Percentiles rank a stretch among this genome's conserved stretches.
Conservation (phyloP, 1,140 invertebrate species). For the Drosophila carrolli region DNA sequence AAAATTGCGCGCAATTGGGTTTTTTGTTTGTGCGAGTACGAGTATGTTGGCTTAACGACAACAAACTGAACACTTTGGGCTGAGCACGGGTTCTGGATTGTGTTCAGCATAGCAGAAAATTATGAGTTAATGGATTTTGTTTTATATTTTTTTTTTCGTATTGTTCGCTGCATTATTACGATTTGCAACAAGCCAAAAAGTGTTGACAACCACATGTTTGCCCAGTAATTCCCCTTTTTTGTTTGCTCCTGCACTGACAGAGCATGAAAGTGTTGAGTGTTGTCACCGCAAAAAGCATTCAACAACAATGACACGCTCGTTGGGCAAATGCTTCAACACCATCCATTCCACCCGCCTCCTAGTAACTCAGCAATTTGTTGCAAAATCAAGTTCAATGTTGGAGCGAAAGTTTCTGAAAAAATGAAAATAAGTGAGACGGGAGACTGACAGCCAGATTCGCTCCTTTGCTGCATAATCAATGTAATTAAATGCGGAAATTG, state of each 20-base stretch:
- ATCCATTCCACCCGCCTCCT: neutral
- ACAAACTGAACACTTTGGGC: slow-evolving; percentile 73
- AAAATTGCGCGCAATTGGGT: slow-evolving; percentile 80
- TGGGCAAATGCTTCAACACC: slow-evolving; percentile 37
- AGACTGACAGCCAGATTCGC: slow-evolving; percentile 9
- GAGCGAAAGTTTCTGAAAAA: slow-evolving; percentile 9
- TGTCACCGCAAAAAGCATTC: slow-evolving; percentile 43
- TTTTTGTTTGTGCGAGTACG: slow-evolving; percentile 36
- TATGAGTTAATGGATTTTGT: slow-evolving; percentile 83
- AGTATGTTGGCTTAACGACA: slow-evolving; percentile 61
- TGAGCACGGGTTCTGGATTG: slow-evolving; percentile 45
- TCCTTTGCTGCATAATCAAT: slow-evolving; percentile 61
- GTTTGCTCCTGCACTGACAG: slow-evolving; percentile 53
- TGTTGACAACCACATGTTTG: slow-evolving; percentile 62
- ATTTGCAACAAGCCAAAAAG: slow-evolving; percentile 60
- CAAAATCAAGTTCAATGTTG: slow-evolving; percentile 67
- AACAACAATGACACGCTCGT: slow-evolving; percentile 47
- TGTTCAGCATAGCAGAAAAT: slow-evolving; percentile 79
- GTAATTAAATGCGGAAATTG: slow-evolving; percentile 77
- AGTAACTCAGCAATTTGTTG: slow-evolving; percentile 34
- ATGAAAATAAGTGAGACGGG: slow-evolving; percentile 5
- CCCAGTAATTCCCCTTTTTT: slow-evolving; percentile 4
- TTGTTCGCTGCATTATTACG: slow-evolving; percentile 47
- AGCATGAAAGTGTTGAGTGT: slow-evolving; percentile 74
- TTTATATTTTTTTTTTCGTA: slow-evolving; percentile 39